phyloP scores from a whole-genome alignment of 2,888 invertebrate species.

The Andrena haemorrhoa region DNA sequence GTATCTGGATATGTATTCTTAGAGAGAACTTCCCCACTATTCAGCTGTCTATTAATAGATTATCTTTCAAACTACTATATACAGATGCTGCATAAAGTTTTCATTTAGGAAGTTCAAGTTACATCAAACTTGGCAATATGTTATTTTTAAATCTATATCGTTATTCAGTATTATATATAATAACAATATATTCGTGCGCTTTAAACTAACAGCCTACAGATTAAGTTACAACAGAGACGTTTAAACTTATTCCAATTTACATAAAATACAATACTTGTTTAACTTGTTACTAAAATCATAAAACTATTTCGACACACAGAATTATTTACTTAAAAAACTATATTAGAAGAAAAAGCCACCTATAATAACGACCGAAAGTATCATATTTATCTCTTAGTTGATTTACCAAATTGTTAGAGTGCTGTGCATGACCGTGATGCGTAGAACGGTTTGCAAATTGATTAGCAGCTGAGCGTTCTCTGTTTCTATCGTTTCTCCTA shows the following conservation, averaged over 20 bases:
- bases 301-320: not conserved
- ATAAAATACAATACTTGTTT: not conserved
- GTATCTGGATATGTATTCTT: conserved; percentile 82
- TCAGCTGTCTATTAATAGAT: conserved; percentile 73
- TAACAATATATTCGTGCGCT: not conserved
- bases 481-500: conserved; percentile 79
- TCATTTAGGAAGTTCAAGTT: conserved; percentile 56
- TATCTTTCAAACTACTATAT: conserved; percentile 62
- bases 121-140: conserved; percentile 39
- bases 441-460: conserved; percentile 65
- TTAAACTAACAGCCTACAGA: not conserved
- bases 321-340: conserved; percentile 2
- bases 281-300: not conserved
- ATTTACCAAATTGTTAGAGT: conserved; percentile 81
- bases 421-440: conserved; percentile 70
- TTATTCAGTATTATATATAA: not conserved
- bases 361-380: conserved; percentile 19
- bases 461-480: conserved; percentile 76
- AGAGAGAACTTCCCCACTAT: conserved; percentile 80
- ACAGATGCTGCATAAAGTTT: conserved; percentile 56
- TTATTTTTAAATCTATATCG: conserved; percentile 13
- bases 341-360: conserved; percentile 10
- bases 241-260: not conserved
- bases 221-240: not conserved
- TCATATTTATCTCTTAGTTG: conserved; percentile 21